Evolutionary conservation across 2,888 invertebrate species (phyloP), one percentile per base, ranked within the genome.

Genomic region (Sarcophaga caerulescens): DNA sequence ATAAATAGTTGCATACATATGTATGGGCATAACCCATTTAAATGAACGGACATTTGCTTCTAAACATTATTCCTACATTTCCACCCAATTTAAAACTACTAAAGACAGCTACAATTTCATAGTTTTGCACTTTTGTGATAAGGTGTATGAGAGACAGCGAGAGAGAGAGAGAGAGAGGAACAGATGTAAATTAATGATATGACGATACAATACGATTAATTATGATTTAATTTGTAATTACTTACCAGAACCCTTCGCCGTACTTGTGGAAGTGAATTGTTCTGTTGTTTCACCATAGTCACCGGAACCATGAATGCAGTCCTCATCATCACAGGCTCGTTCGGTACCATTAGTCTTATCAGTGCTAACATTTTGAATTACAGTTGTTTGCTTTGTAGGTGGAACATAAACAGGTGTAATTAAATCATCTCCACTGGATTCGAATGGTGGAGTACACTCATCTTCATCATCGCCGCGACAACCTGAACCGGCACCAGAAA

Each of bases 391-490:
- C 89, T 95, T 94, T 52, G 96, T 96, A 2, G 97, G 96, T 1
- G 97, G 97, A 17, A 97, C 96, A 92, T 97, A 98, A 1, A 98
- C 97, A 0, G 98, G 98, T 0, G 98, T 98, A 89, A 98, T 98
- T 80, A 99, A 95, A 92, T 98, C 98, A 92, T 98, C 98, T 87
- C 97, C 97, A 63, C 97, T 96, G 1, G 96, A 95, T 89, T 97
- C 97, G 57, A 96, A 96, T 52, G 97, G 94, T 14, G 97, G 97
- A 1, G 96, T 95, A 91, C 98, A 98, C 89, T 98, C 98, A 90
- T 98, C 98, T 92, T 98, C 98, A 90, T 98, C 98, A 90, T 98
- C 98, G 85, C 96, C 97, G 66, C 97, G 95, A 90, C 98, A 98
- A 0, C 98, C 98, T 4, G 98, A 97, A 0, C 98, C 98, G 1